Evolutionary conservation across 2,797 vertebrate genomes (phyloP).

Genomic region (Mionectes olivaceus): DNA sequence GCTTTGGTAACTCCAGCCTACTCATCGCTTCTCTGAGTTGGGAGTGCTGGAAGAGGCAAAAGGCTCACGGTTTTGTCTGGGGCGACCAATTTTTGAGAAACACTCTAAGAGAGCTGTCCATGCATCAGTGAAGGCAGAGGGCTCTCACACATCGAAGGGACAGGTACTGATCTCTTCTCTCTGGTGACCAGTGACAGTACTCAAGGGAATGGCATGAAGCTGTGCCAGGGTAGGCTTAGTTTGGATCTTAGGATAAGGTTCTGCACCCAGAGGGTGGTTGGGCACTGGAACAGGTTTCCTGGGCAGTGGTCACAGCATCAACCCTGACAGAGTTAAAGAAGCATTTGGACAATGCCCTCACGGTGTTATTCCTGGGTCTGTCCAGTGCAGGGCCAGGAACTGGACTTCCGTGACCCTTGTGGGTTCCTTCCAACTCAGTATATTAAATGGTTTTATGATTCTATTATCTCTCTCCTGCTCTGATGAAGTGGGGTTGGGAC

Average conservation of each 20-base stretch:
- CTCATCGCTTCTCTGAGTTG: rapidly evolving
- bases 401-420: background rate
- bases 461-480: background rate
- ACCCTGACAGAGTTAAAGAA: background rate
- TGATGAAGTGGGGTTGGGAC: background rate
- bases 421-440: background rate
- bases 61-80: background rate
- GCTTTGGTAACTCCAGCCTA: background rate
- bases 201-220: background rate
- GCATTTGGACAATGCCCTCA: background rate
- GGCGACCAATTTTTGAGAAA: background rate
- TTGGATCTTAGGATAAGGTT: background rate
- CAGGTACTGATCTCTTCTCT: background rate
- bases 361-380: background rate
- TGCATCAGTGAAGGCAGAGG: background rate
- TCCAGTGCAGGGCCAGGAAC: background rate
- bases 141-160: rapidly evolving
- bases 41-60: background rate
- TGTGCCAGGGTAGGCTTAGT: background rate
- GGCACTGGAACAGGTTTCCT: background rate
- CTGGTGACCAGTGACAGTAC: background rate
- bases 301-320: background rate
- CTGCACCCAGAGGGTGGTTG: background rate
- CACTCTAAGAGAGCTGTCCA: background rate
- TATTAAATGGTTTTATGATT: background rate